Evolutionary conservation across 2,113 vertebrate genomes (phyloP).

Genomic region (Gobio gobio): DNA sequence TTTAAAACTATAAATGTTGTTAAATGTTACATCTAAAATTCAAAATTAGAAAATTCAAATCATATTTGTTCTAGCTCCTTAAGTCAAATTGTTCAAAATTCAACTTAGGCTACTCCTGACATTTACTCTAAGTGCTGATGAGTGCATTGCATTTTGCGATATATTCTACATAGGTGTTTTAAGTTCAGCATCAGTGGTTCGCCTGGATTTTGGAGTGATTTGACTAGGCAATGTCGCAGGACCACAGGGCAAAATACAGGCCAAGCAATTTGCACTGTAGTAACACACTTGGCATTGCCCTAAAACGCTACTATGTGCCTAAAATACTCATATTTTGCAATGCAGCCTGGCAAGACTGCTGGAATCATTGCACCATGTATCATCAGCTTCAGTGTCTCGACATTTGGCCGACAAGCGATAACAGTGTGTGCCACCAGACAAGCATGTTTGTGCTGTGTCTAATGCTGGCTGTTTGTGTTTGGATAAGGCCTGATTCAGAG

Average conservation of each 20-base stretch:
- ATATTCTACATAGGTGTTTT: neutral
- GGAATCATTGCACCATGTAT: slow-evolving; percentile 42
- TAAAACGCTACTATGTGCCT: slow-evolving; percentile 5
- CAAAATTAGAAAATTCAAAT: neutral
- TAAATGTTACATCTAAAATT: neutral
- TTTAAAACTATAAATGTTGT: neutral
- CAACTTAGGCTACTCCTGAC: neutral
- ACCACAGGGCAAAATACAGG: slow-evolving; percentile 20
- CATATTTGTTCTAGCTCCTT: neutral
- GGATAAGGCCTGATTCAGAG: slow-evolving; percentile 34
- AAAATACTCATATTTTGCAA: slow-evolving; percentile 25
- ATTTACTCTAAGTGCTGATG: neutral
- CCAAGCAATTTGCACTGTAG: slow-evolving; percentile 29
- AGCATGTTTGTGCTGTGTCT: slow-evolving; percentile 38
- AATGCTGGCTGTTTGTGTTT: slow-evolving; percentile 47
- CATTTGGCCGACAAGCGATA: slow-evolving; percentile 39
- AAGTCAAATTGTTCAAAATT: neutral
- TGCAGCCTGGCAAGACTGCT: slow-evolving; percentile 28
- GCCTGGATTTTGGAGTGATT: slow-evolving; percentile 4
- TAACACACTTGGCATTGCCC: slow-evolving; percentile 29
- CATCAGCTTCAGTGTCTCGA: slow-evolving; percentile 35
- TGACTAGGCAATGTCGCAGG: neutral
- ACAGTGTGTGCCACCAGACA: slow-evolving; percentile 30
- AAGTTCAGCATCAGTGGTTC: slow-evolving; percentile 2
- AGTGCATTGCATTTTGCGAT: neutral